These are phyloP conservation scores for Thumatha senex DNA, from an alignment of 2,888 invertebrate species.

Conservation along the genomic window DNA sequence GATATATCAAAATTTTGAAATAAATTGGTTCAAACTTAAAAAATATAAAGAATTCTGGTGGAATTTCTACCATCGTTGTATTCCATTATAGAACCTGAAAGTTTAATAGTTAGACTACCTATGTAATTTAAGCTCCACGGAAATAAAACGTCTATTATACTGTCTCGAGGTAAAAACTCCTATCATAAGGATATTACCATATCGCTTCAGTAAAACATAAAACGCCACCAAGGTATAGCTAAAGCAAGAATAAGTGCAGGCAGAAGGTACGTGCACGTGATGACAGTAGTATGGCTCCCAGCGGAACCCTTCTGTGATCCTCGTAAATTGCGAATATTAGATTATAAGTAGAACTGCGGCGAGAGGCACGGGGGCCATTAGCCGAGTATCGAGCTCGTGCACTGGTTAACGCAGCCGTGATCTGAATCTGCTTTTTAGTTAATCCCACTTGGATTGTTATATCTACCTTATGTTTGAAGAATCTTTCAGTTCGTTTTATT, in stretches of 20 bases:
- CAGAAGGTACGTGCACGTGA: constrained; percentile 71
- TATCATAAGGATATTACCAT: constrained; percentile 36
- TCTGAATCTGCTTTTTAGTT: constrained; percentile 71
- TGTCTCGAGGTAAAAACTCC: constrained; percentile 4
- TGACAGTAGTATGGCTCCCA: constrained; percentile 77
- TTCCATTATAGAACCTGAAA: too few species aligned
- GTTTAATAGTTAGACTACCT: background rate
- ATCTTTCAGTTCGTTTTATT: background rate
- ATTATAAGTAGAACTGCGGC: constrained; percentile 80
- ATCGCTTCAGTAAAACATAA: constrained; percentile 51
- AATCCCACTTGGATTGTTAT: constrained; percentile 34
- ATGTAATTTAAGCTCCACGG: background rate
- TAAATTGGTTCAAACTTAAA: too few species aligned
- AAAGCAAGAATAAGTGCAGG: constrained; percentile 67
- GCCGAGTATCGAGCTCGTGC: constrained; percentile 74
- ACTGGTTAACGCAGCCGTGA: constrained; percentile 70
- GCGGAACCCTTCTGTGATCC: constrained; percentile 73
- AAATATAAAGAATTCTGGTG: too few species aligned
- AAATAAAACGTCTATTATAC: background rate
- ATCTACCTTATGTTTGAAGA: constrained; percentile 11
- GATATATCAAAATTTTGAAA: too few species aligned
- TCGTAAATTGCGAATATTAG: constrained; percentile 83
- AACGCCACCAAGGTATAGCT: constrained; percentile 59
- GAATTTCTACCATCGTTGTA: too few species aligned
- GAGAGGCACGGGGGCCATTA: constrained; percentile 66